A percentile compares a stretch with the other conserved stretches of the same genome.
phyloP scores from a whole-genome alignment of 1,140 invertebrate species.

The Nephila pilipes region DNA sequence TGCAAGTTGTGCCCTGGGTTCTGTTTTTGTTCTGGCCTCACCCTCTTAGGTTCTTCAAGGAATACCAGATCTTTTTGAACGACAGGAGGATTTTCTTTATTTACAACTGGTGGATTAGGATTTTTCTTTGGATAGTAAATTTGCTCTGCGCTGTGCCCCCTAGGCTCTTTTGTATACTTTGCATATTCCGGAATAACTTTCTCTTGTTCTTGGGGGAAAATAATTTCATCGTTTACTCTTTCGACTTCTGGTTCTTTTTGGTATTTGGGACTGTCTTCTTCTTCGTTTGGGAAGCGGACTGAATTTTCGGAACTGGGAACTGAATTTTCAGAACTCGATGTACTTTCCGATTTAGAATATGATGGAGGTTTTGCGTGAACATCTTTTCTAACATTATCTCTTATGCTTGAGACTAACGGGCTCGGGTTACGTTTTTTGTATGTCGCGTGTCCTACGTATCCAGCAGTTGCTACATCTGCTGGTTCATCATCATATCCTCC shows the following conservation, averaged over 20 bases:
- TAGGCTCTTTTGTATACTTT: neutral
- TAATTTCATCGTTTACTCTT: neutral
- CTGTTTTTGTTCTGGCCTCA: neutral
- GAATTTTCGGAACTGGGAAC: conserved; percentile 62
- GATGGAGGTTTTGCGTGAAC: conserved; percentile 57
- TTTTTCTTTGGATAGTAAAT: conserved; percentile 1
- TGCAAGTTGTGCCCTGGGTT: neutral
- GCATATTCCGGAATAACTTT: conserved; percentile 15
- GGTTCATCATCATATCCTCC: conserved; percentile 64
- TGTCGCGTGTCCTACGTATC: conserved; percentile 63
- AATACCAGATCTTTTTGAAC: conserved; percentile 25
- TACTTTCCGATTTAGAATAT: conserved; percentile 37
- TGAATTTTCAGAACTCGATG: neutral
- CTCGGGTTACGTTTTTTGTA: conserved; percentile 55
- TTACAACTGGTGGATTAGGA: neutral
- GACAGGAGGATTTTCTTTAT: neutral
- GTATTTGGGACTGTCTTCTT: neutral
- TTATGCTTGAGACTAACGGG: conserved; percentile 55
- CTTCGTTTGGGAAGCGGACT: conserved; percentile 28
- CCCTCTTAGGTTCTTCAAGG: neutral
- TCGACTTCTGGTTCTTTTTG: neutral
- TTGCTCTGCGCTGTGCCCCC: neutral
- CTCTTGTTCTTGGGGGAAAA: conserved; percentile 40
- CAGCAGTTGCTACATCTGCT: neutral
- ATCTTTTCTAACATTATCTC: conserved; percentile 60